phyloP scores from a whole-genome alignment of 2,797 vertebrate species.

The Sebastolobus altivelis region DNA sequence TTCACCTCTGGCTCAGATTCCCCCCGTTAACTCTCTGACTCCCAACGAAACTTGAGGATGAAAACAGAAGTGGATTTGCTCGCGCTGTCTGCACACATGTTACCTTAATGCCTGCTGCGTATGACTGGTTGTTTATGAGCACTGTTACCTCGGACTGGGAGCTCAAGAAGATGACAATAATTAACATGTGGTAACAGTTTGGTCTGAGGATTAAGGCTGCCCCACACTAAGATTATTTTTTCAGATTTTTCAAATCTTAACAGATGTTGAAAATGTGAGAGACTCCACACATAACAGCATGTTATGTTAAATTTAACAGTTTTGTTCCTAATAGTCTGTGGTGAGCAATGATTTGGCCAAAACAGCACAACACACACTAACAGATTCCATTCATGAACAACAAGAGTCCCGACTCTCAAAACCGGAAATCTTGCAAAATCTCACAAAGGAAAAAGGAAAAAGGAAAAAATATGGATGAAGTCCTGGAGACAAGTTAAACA shows the following conservation, averaged over 20 bases:
- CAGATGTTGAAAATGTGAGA: background rate
- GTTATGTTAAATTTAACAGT: background rate
- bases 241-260: background rate
- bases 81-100: background rate
- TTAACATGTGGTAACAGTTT: conserved; percentile 1
- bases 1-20: conserved; percentile 65
- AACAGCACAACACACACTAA: background rate
- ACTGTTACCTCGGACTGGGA: background rate
- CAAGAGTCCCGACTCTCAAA: too few relatives aligned
- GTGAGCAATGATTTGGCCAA: background rate
- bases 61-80: conserved; percentile 32
- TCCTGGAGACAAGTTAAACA: background rate
- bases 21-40: conserved; percentile 44
- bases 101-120: background rate
- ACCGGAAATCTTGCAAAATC: too few relatives aligned
- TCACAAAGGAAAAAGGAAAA: background rate
- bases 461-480: background rate
- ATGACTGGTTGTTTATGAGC: background rate
- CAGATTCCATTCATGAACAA: background rate
- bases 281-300: background rate
- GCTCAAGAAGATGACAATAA: background rate
- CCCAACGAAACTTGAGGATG: conserved; percentile 35
- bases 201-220: background rate
- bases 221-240: background rate
- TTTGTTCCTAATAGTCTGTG: background rate